These are phyloP conservation scores for Stomatorhinus walkeri DNA, from an alignment of 2,797 vertebrate species.

Conservation along the genomic window DNA sequence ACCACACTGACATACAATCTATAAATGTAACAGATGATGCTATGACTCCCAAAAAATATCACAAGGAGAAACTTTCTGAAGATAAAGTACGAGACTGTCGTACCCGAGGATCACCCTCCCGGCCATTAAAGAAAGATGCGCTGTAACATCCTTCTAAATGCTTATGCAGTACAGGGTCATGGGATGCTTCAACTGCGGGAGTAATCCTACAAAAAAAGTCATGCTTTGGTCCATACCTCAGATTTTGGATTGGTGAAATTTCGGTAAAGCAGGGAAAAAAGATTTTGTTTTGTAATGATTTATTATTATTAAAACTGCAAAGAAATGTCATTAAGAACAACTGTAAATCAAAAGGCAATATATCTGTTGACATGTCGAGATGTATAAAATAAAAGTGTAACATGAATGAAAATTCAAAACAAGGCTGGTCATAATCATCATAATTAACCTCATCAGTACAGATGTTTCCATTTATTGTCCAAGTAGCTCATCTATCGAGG, in stretches of 20 bases:
- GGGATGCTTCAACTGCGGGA: background rate
- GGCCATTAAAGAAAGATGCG: background rate
- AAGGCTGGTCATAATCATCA: too few species aligned
- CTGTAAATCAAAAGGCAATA: too few species aligned
- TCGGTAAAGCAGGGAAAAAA: background rate
- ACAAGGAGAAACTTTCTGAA: background rate
- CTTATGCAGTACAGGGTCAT: background rate
- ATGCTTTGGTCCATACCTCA: background rate
- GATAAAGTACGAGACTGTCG: background rate
- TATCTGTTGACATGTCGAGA: too few species aligned
- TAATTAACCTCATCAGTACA: too few species aligned
- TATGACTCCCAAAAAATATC: background rate
- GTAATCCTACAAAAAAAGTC: background rate
- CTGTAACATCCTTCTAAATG: background rate
- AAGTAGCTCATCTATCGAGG: background rate
- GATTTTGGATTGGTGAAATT: background rate
- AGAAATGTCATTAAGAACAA: background rate
- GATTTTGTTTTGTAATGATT: background rate
- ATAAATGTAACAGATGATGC: background rate
- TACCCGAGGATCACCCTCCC: background rate
- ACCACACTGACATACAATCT: background rate
- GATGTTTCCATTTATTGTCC: too few species aligned
- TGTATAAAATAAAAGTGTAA: too few species aligned
- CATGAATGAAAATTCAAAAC: too few species aligned
- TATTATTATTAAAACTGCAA: background rate